Percentiles rank a stretch among this genome's conserved stretches.
phyloP scores from a whole-genome alignment of 2,113 vertebrate species.

The Cyphotilapia sp. region DNA sequence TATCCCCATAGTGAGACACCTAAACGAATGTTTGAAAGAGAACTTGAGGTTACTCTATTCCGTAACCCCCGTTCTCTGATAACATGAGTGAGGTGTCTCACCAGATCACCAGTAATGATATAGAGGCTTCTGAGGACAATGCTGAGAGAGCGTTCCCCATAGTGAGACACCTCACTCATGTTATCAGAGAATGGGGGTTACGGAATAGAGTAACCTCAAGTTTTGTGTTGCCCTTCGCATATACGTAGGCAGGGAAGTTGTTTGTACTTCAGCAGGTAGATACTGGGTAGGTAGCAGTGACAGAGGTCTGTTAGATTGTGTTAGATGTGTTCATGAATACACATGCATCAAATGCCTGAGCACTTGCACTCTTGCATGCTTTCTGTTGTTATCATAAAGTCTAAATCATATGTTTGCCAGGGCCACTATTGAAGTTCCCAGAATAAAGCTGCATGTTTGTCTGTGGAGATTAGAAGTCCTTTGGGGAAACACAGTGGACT shows the following conservation, averaged over 20 bases:
- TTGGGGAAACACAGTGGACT: slow-evolving; percentile 48
- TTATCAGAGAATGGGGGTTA: not conserved
- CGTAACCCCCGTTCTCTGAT: not conserved
- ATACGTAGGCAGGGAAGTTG: not conserved
- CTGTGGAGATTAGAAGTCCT: slow-evolving; percentile 46
- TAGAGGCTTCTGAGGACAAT: not conserved
- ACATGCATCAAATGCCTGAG: slow-evolving; percentile 1
- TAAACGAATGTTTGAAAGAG: not conserved
- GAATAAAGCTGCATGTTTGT: slow-evolving; percentile 47
- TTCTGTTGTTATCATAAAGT: slow-evolving; percentile 33
- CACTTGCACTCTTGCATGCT: not conserved
- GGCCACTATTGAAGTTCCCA: slow-evolving; percentile 45
- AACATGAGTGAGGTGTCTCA: not conserved
- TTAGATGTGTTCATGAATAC: not conserved
- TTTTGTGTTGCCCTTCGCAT: slow-evolving; percentile 17
- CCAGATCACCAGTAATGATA: not conserved
- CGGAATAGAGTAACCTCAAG: not conserved
- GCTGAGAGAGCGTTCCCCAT: not conserved
- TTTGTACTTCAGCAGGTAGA: not conserved
- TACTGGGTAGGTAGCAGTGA: not conserved
- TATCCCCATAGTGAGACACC: not conserved
- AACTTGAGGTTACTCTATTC: not conserved
- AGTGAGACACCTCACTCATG: not conserved
- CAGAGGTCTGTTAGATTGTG: not conserved
- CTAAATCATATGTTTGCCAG: slow-evolving; percentile 38